Evolutionary conservation across 2,113 vertebrate genomes (phyloP), one percentile per base, ranked within the genome.

Genomic region (Ahaetulla prasina): DNA sequence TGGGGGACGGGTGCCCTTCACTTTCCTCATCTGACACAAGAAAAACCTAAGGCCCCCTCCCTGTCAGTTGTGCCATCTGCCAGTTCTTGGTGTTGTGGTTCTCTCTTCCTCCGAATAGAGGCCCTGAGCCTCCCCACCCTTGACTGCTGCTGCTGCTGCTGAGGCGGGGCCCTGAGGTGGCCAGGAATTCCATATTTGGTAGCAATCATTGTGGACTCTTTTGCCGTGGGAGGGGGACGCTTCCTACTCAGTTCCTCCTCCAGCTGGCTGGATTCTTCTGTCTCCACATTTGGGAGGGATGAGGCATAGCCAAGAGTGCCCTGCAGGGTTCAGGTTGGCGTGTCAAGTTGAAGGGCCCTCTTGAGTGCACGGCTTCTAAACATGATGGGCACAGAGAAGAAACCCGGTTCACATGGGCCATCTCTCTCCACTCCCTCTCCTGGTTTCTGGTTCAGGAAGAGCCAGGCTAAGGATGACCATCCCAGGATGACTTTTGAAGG

Each of bases 131-230:
- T 11, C 27, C 22, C 25, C 57, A 22, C 3, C 27, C 10, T 5
- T 5, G 0, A 1, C 63, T n/a, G 16, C 63, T n/a, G 16, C 63
- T n/a, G 10, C 11, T 68, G 60, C 30, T 63, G 3, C 23, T 60
- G 68, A 20, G 95, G 95, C 80, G 94, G 94, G 90, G 94, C 88
- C 93, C 8, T 90, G 94, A 94, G 80, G 93, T 93, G 92, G 45
- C 94, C 93, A 47, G 94, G 94, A 91, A 95, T 95, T 53, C 96
- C 96, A 96, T 97, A 97, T 97, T 96, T 97, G 96, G 96, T 97
- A 97, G 95, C 91, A 94, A 94, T 95, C 93, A 94, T 94, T 96
- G 96, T 96, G 96, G 96, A 96, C 94, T 94, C 92, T 43, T 14
- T 91, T 23, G 95, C 94, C 16, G 20, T 92, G 89, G 92, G 94